Percentiles rank a stretch among this genome's conserved stretches.
Evolutionary conservation across 2,113 vertebrate species (phyloP).

Genomic region (Pongo pygmaeus): DNA sequence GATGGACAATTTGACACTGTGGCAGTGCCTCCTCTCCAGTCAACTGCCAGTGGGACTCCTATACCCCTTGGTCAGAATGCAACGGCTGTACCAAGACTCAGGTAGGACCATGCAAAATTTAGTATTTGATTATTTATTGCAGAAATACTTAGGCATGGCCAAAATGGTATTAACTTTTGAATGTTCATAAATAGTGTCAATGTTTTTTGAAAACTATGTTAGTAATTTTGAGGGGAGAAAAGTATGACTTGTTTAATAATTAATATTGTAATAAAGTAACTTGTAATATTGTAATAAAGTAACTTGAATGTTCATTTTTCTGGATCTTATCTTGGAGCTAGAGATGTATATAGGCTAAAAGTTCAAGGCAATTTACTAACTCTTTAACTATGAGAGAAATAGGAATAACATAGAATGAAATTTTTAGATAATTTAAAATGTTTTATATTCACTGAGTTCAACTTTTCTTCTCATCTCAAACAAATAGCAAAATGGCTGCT

Average conservation of each 20-base stretch:
- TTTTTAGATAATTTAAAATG: conserved; percentile 16
- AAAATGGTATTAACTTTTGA: not conserved
- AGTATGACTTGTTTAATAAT: not conserved
- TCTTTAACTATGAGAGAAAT: not conserved
- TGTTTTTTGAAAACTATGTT: not conserved
- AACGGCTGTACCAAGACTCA: conserved; percentile 89
- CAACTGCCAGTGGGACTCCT: conserved; percentile 90
- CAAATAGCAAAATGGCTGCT: not conserved
- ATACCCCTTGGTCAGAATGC: conserved; percentile 91
- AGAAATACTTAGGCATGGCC: not conserved
- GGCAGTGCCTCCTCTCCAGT: conserved; percentile 77
- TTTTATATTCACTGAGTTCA: not conserved
- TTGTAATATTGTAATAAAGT: not conserved
- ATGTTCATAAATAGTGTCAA: not conserved
- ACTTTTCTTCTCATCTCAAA: conserved; percentile 38
- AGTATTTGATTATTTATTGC: not conserved
- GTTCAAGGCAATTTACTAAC: not conserved
- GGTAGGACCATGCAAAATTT: conserved; percentile 73
- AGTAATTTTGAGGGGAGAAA: conserved; percentile 23
- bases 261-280: not conserved
- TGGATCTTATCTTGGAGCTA: not conserved
- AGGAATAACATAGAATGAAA: conserved; percentile 1
- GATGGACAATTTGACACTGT: not conserved
- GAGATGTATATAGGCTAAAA: not conserved
- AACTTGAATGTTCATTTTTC: not conserved